Conservation (phyloP, 1,140 invertebrate species). For the Hyphantria cunea region DNA sequence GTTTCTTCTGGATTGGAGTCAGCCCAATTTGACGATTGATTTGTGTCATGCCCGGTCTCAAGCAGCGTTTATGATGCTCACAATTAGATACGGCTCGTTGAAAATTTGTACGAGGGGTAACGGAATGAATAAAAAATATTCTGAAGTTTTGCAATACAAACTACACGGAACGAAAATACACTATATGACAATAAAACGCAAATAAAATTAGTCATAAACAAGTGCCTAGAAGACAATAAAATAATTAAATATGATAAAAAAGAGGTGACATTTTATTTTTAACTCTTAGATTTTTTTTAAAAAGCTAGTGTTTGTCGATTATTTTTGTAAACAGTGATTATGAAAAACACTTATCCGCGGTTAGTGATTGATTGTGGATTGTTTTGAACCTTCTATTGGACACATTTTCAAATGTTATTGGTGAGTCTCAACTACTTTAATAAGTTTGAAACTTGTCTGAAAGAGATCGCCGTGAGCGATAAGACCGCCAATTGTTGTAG, state of each 20-base stretch:
- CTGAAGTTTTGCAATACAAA: constrained; percentile 58
- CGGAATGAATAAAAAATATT: constrained; percentile 72
- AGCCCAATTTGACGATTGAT: constrained; percentile 61
- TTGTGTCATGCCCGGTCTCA: constrained; percentile 61
- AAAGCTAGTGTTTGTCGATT: constrained; percentile 16
- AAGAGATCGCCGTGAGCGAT: too few species aligned
- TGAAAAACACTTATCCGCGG: constrained; percentile 17
- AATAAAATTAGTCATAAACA: constrained; percentile 28
- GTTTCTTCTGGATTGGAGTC: constrained; percentile 38
- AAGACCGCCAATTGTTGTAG: too few species aligned
- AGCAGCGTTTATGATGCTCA: constrained; percentile 67
- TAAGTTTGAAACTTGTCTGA: too few species aligned
- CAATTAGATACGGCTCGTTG: constrained; percentile 71
- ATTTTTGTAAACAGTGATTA: constrained; percentile 30
- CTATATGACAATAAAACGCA: constrained; percentile 19
- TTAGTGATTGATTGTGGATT: constrained; percentile 31
- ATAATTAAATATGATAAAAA: constrained; percentile 60
- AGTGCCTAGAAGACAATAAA: constrained; percentile 46
- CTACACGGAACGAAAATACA: constrained; percentile 51
- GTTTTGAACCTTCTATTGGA: constrained; percentile 22
- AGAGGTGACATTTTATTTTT: constrained; percentile 58
- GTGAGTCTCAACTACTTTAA: constrained; percentile 21
- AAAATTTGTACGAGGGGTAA: constrained; percentile 63
- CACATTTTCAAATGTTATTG: constrained; percentile 21
- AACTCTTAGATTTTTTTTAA: constrained; percentile 32